Evolutionary conservation across 2,797 vertebrate species (phyloP), one percentile per base, ranked within the genome.

Genomic region (Mormyrus proboscirostris): DNA sequence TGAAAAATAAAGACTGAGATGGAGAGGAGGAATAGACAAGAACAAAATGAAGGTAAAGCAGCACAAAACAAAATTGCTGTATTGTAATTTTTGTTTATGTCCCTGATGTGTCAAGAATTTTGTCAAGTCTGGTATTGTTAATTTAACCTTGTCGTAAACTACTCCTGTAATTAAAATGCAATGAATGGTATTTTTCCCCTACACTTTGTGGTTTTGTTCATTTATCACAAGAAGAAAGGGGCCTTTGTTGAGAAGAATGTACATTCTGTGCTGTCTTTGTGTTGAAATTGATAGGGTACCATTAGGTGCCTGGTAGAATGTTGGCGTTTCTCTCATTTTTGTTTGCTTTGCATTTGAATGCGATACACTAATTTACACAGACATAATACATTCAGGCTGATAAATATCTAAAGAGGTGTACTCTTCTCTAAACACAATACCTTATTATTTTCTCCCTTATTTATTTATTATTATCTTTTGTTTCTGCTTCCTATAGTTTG

Each of bases 81-180:
- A 19, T 2, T 53, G 9, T 2, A 41, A 16, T 38, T 14, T 93
- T 94, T 94, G 95, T 95, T 95, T 93, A 94, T 94, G 94, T 94
- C 92, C 93, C 91, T 88, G 90, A 92, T 94, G 94, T 95, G 94
- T 95, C 93, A 93, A 92, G 93, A 94, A 92, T 94, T 95, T 94
- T 94, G 94, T 95, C 92, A 92, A 93, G 92, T 90, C 90, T 93
- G 92, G 93, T 92, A 91, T 93, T 93, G 93, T 94, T 93, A 92
- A 25, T 91, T 94, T 94, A 94, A 94, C 93, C 93, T 94, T 91
- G 94, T 94, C 92, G 92, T 88, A 92, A 90, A 93, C 93, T 92
- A 89, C 51, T 91, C 92, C 92, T 89, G 6, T 65, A 59, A 55
- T 87, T 38, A 59, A 44, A 87, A 87, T 51, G 53, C 33, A 33